Evolutionary conservation across 2,888 invertebrate genomes (phyloP).

Genomic region (Polymixis flavicincta): DNA sequence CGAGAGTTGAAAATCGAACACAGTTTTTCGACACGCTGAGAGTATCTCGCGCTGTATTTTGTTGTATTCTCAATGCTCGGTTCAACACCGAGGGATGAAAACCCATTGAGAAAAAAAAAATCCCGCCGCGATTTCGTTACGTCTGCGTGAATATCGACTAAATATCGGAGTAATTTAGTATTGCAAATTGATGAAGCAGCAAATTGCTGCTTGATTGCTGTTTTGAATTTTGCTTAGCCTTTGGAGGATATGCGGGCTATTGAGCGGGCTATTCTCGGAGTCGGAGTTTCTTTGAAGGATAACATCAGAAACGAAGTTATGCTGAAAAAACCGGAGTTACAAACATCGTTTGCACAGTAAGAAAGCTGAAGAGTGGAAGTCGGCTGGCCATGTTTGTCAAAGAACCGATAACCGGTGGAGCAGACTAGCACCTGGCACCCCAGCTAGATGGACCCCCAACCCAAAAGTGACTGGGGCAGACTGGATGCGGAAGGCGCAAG

Average conservation of each 20-base stretch:
- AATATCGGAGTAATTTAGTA: not conserved
- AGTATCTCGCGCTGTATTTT: too few relatives aligned
- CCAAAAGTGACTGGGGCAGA: not conserved
- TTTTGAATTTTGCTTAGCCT: not conserved
- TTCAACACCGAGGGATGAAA: too few relatives aligned
- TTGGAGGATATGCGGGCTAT: not conserved
- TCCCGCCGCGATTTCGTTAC: too few relatives aligned
- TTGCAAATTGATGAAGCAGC: not conserved
- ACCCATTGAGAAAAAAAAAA: too few relatives aligned
- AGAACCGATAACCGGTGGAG: not conserved
- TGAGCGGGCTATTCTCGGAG: not conserved
- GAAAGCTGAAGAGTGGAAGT: too few relatives aligned
- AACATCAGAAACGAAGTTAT: too few relatives aligned
- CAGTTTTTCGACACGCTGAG: too few relatives aligned
- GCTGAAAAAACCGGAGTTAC: too few relatives aligned
- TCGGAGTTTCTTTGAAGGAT: not conserved
- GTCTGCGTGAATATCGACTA: not conserved
- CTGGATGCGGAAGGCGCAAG: not conserved
- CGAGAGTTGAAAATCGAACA: too few relatives aligned
- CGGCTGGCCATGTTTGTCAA: not conserved
- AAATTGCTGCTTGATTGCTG: not conserved
- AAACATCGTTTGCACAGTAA: too few relatives aligned
- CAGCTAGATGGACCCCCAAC: too few relatives aligned
- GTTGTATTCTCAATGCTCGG: too few relatives aligned
- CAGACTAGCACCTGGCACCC: not conserved